Conservation (phyloP, 1,140 invertebrate species). For the Pseudomyrmex concolor region DNA sequence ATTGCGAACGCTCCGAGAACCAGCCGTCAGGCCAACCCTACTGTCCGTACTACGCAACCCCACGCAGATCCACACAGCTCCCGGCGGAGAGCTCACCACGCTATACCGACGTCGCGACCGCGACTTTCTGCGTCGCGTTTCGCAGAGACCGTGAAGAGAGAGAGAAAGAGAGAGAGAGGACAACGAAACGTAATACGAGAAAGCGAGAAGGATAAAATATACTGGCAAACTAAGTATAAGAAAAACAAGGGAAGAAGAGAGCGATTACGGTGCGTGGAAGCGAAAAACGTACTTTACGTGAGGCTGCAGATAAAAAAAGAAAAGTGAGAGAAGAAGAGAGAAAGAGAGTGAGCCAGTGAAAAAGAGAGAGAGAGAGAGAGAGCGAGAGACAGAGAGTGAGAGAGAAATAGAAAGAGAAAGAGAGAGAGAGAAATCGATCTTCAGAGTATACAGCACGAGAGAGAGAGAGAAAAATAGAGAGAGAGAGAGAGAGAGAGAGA, state of each 20-base stretch:
- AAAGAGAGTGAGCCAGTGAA: not conserved
- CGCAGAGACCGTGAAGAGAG: constrained; percentile 26
- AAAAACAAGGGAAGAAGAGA: not conserved
- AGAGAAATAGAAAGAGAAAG: not conserved
- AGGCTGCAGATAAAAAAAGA: constrained; percentile 44
- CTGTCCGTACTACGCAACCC: constrained; percentile 46
- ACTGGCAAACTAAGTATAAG: not conserved
- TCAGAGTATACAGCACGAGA: too few relatives aligned
- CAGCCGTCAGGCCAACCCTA: constrained; percentile 34
- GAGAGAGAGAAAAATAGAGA: constrained; percentile 36
- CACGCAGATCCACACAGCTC: constrained; percentile 57
- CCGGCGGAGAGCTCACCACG: constrained; percentile 9
- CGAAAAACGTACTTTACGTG: constrained; percentile 44
- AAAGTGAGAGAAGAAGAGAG: constrained; percentile 38
- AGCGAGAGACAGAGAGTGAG: not conserved
- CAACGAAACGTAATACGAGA: too few relatives aligned
- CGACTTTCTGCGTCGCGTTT: constrained; percentile 55
- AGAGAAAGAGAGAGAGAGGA: not conserved
- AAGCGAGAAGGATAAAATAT: not conserved
- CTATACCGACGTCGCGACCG: constrained; percentile 3
- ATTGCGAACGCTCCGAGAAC: constrained; percentile 30
- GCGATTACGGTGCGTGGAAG: constrained; percentile 21
- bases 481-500: not conserved
- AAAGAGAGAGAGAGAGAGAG: too few relatives aligned
- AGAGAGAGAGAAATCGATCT: not conserved